Evolutionary conservation across 2,113 vertebrate genomes (phyloP).

Genomic region (Heptranchias perlo): DNA sequence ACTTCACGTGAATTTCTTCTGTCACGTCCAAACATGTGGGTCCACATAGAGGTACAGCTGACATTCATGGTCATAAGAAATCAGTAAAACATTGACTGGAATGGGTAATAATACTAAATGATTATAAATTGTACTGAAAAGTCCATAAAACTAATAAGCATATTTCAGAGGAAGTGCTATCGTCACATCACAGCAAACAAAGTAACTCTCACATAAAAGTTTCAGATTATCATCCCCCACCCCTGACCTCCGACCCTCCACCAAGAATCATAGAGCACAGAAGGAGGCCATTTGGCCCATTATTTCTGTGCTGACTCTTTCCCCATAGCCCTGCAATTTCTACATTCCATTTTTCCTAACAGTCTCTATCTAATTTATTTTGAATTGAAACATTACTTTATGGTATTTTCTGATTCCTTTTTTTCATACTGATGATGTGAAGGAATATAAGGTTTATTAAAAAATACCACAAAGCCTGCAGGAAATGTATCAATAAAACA

Average conservation of each 20-base stretch:
- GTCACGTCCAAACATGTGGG: neutral
- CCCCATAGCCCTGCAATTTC: neutral
- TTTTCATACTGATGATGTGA: neutral
- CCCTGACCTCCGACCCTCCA: too few relatives aligned
- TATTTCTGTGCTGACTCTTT: neutral
- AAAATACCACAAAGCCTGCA: neutral
- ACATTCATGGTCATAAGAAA: too few relatives aligned
- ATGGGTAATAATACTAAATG: too few relatives aligned
- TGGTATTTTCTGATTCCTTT: neutral
- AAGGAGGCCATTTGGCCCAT: neutral
- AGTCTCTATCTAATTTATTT: neutral
- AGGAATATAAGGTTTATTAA: neutral
- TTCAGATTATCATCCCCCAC: neutral
- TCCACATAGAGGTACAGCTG: too few relatives aligned
- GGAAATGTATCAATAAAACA: neutral
- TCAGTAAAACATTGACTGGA: too few relatives aligned
- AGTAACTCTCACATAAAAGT: neutral
- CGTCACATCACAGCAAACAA: neutral
- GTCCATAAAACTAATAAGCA: too few relatives aligned
- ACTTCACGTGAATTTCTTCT: neutral
- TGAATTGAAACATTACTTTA: neutral
- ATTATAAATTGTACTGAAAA: too few relatives aligned
- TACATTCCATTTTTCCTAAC: neutral
- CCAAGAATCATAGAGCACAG: neutral
- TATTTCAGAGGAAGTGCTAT: neutral